Conservation (phyloP, 2,797 vertebrate species). For the Pithecia hirsuta region DNA sequence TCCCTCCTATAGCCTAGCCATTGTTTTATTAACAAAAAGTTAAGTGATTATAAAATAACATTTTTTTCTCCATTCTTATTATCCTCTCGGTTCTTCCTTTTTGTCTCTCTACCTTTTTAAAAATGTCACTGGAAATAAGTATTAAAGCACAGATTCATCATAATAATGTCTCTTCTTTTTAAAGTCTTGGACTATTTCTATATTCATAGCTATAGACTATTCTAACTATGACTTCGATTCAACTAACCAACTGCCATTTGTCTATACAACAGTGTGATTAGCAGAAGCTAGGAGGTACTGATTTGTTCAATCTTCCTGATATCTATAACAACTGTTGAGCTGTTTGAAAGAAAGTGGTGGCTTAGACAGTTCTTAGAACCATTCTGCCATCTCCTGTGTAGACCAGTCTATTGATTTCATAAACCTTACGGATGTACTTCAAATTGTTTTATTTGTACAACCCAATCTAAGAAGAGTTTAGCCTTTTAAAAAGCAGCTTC, state of each 20-base stretch:
- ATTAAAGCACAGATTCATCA: background rate
- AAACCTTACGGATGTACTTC: slow-evolving; percentile 69
- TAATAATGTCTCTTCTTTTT: background rate
- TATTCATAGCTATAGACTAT: background rate
- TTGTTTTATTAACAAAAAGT: background rate
- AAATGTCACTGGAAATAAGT: background rate
- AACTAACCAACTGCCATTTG: background rate
- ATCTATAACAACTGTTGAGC: background rate
- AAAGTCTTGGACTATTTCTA: slow-evolving; percentile 2
- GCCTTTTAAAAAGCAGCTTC: slow-evolving; percentile 70
- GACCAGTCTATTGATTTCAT: slow-evolving; percentile 71
- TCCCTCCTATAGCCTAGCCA: background rate
- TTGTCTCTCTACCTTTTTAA: background rate
- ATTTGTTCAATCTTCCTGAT: background rate
- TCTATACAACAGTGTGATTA: background rate
- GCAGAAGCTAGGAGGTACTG: background rate
- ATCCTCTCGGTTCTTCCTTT: background rate
- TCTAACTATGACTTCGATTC: background rate
- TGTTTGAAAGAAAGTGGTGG: background rate
- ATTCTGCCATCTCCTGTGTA: slow-evolving; percentile 60
- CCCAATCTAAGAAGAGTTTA: slow-evolving; percentile 73
- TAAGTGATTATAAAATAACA: background rate
- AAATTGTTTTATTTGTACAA: slow-evolving; percentile 78
- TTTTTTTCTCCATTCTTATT: background rate
- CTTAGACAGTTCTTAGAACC: background rate